Percentiles rank a stretch among this genome's conserved stretches.
Conservation (phyloP, 2,113 vertebrate genomes). For the Muntiacus reevesi region DNA sequence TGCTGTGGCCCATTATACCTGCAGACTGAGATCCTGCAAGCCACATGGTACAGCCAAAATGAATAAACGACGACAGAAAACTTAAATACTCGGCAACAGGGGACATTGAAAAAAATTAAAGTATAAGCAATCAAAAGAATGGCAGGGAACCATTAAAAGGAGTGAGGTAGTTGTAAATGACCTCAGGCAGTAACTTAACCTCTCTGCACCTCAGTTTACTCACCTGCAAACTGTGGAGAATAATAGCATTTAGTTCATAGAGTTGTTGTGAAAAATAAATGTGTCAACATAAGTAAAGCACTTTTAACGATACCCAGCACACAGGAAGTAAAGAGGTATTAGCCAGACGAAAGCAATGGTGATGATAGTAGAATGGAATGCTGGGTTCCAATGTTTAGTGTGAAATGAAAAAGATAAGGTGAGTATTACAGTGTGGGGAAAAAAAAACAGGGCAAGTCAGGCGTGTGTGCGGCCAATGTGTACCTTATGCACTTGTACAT, state of each 20-base stretch:
- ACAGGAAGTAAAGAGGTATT: neutral
- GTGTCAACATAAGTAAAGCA: neutral
- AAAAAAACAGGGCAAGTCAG: neutral
- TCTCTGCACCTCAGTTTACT: neutral
- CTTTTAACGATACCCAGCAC: neutral
- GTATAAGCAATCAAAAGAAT: neutral
- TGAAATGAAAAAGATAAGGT: neutral
- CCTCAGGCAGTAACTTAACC: neutral
- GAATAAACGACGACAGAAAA: neutral
- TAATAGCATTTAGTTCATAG: neutral
- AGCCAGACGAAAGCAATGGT: neutral
- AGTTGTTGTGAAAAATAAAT: neutral
- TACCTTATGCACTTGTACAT: accelerated
- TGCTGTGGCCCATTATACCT: neutral
- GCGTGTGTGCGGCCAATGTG: accelerated
- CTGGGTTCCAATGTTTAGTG: neutral
- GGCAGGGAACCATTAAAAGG: neutral
- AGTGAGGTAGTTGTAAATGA: neutral
- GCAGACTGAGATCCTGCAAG: neutral
- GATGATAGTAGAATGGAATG: neutral
- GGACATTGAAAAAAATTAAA: neutral
- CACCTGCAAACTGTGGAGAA: neutral
- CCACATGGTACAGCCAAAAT: neutral
- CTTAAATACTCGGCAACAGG: neutral
- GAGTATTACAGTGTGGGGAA: neutral